These are phyloP conservation scores for Caenorhabditis briggsae DNA, from an alignment of 1,140 invertebrate genomes.

Conservation along the genomic window DNA sequence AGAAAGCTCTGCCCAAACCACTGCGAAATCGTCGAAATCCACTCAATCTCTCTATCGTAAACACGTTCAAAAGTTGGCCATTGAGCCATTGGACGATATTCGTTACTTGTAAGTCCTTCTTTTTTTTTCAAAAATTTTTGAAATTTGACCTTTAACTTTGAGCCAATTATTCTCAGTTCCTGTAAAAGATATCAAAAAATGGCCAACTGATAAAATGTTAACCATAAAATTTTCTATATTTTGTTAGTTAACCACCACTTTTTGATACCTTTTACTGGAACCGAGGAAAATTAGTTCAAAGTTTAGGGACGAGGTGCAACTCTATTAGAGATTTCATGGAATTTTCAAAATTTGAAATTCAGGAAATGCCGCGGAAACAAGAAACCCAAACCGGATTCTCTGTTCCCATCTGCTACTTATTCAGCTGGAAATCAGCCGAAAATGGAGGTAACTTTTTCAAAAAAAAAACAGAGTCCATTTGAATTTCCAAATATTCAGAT, in stretches of 20 bases:
- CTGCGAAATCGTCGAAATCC: too few species aligned
- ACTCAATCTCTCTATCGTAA: too few species aligned
- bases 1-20: background rate
- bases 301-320: too few species aligned
- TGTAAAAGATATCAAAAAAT: background rate
- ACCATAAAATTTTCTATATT: background rate
- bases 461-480: background rate
- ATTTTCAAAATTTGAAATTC: too few species aligned
- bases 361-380: background rate
- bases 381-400: background rate
- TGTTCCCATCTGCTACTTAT: background rate
- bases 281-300: too few species aligned
- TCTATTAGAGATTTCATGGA: too few species aligned
- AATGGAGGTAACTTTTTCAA: conserved; percentile 11
- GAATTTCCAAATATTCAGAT: conserved; percentile 7
- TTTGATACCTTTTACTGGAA: background rate
- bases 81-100: background rate
- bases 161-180: background rate
- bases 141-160: too few species aligned
- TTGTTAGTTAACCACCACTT: too few species aligned
- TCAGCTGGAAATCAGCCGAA: background rate
- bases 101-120: conserved; percentile 3
- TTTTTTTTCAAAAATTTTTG: too few species aligned
- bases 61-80: too few species aligned
- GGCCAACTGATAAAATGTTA: background rate